Evolutionary conservation across 2,797 vertebrate genomes (phyloP).

Genomic region (Echiichthys vipera): DNA sequence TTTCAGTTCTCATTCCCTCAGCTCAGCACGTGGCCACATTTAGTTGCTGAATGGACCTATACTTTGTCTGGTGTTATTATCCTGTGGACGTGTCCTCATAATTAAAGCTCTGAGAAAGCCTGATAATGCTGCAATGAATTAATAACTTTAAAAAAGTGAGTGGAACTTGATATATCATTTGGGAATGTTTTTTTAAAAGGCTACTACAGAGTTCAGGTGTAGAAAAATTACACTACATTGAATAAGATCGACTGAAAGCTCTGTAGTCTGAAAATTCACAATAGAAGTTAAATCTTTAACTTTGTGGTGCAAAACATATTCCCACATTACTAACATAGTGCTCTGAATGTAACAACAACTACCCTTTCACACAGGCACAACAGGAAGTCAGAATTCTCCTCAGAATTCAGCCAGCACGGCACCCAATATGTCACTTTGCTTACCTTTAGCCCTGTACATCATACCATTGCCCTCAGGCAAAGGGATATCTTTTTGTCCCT

Average conservation of each 20-base stretch:
- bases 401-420: slow-evolving; percentile 8
- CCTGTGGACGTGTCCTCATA: slow-evolving; percentile 35
- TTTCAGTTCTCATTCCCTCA: slow-evolving; percentile 29
- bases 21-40: slow-evolving; percentile 17
- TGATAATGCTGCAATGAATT: slow-evolving; percentile 49
- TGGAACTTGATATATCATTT: slow-evolving; percentile 31
- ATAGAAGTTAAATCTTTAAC: neutral
- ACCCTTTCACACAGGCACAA: neutral
- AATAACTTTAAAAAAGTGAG: slow-evolving; percentile 46
- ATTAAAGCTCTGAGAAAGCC: slow-evolving; percentile 43
- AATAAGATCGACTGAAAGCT: slow-evolving; percentile 7
- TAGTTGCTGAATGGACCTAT: slow-evolving; percentile 39
- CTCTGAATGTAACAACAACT: neutral
- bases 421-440: slow-evolving; percentile 5
- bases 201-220: slow-evolving; percentile 3
- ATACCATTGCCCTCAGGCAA: too few species aligned
- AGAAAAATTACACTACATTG: slow-evolving; percentile 16
- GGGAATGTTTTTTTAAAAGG: slow-evolving; percentile 17
- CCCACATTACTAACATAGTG: slow-evolving; percentile 8
- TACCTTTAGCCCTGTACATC: too few species aligned
- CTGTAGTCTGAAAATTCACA: neutral
- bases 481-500: too few species aligned
- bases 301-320: neutral
- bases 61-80: slow-evolving; percentile 40
- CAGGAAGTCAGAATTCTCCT: slow-evolving; percentile 4